Evolutionary conservation across 2,888 invertebrate species (phyloP), one percentile per base, ranked within the genome.

Genomic region (Netelia inedita): DNA sequence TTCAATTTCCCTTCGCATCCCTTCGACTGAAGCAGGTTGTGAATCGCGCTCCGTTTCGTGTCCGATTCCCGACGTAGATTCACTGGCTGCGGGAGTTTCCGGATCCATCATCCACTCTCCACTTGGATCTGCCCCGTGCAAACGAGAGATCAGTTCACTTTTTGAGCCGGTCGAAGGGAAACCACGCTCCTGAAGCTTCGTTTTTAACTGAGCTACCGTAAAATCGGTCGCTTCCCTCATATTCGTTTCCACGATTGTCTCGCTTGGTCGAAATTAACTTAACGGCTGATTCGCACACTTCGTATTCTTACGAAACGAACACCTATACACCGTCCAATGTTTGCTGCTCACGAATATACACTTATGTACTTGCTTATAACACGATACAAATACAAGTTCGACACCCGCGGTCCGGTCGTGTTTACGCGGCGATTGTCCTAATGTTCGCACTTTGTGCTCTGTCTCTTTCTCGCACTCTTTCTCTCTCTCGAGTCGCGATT

Each of bases 171-270:
- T 28, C 16, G 66, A 10, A 11, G 43, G 9, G 11, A 76, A 57
- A 10, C 19, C 68, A 1, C 76, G 41, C 46, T 76, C 59, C 1
- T 59, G 21, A 0, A 76, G 57, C 21, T 76, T 76, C 5, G 23
- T 14, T 66, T 76, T 76, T 16, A 76, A 23, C 23, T 76, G 57
- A 5, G 23, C 9, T 3, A 76, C 75, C 9, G 79, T 79, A 23
- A 72, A 79, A 8, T 72, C 72, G 9, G 11, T 79, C n/a, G 71
- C 41, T 53, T 79, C 79, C n/a, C 63, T 23, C 72, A 63, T 61
- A 23, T n/a, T 59, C n/a, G 11, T 55, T 16, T 19, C 10, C 28
- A 46, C 10, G 9, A 46, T 46, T 46, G 11, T 46, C 9, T 11
- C 46, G 46, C 46, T 46, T 11, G 11, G 10, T 11, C 46, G 6